Percentiles rank a stretch among this genome's conserved stretches.
Conservation (phyloP, 2,888 invertebrate species). For the Drosophila silvestris region DNA sequence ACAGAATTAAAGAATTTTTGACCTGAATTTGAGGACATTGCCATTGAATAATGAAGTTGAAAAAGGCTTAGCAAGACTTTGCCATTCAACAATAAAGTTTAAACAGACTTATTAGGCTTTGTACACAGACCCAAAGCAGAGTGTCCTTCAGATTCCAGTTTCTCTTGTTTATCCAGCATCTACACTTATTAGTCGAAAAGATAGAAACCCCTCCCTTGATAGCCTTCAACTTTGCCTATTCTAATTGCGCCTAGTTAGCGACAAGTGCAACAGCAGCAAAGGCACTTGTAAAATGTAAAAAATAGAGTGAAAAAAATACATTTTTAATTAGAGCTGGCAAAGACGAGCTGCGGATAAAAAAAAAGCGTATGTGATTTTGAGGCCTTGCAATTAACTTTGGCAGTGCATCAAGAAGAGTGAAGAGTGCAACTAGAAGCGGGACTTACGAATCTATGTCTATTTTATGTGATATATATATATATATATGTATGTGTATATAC, state of each 20-base stretch:
- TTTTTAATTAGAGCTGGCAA: constrained; percentile 69
- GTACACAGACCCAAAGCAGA: background rate
- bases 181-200: background rate
- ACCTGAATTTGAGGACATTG: background rate
- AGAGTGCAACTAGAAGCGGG: constrained; percentile 36
- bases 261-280: constrained; percentile 6
- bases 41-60: background rate
- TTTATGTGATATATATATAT: background rate
- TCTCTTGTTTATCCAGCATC: background rate
- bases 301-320: constrained; percentile 28
- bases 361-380: constrained; percentile 38
- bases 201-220: background rate
- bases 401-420: constrained; percentile 40
- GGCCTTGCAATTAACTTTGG: constrained; percentile 75
- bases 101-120: background rate
- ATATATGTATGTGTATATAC: background rate
- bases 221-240: constrained; percentile 46
- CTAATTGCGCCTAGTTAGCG: constrained; percentile 56
- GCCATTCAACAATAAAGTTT: background rate
- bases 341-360: constrained; percentile 1
- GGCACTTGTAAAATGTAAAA: constrained; percentile 18
- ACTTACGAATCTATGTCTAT: background rate
- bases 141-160: background rate
- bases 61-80: background rate
- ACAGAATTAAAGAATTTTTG: background rate